Conservation (phyloP, 1,140 invertebrate genomes). For the Cecropterus lyciades region DNA sequence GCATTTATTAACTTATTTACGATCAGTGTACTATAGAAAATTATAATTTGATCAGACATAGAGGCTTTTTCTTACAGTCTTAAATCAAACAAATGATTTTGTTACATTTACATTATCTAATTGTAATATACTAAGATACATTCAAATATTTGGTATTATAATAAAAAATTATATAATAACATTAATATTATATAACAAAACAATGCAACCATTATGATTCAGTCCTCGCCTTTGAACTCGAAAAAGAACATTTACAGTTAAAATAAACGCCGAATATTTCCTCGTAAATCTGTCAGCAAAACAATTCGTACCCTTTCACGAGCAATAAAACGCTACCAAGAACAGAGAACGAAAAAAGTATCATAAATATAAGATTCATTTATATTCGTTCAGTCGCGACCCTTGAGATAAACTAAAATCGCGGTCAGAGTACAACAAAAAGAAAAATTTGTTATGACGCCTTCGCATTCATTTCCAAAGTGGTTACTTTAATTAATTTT, state of each 20-base stretch:
- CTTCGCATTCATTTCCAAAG: conserved; percentile 43
- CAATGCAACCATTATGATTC: background rate
- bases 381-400: conserved; percentile 77
- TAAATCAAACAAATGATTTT: too few species aligned
- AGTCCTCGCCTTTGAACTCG: conserved; percentile 23
- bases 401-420: conserved; percentile 64
- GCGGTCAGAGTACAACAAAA: conserved; percentile 54
- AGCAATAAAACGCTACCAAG: conserved; percentile 80
- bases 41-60: too few species aligned
- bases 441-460: conserved; percentile 46
- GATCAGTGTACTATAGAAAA: too few species aligned
- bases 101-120: too few species aligned
- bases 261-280: conserved; percentile 80
- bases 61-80: too few species aligned
- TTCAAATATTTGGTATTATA: too few species aligned
- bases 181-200: background rate
- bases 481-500: conserved; percentile 41
- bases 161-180: background rate
- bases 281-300: conserved; percentile 82
- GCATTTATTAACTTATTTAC: too few species aligned
- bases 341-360: conserved; percentile 77
- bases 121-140: too few species aligned
- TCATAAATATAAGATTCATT: conserved; percentile 83
- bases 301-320: conserved; percentile 82
- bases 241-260: conserved; percentile 64